Base-by-base conservation (phyloP, 2,888 invertebrate species). In the Phaedon cochleariae region DNA sequence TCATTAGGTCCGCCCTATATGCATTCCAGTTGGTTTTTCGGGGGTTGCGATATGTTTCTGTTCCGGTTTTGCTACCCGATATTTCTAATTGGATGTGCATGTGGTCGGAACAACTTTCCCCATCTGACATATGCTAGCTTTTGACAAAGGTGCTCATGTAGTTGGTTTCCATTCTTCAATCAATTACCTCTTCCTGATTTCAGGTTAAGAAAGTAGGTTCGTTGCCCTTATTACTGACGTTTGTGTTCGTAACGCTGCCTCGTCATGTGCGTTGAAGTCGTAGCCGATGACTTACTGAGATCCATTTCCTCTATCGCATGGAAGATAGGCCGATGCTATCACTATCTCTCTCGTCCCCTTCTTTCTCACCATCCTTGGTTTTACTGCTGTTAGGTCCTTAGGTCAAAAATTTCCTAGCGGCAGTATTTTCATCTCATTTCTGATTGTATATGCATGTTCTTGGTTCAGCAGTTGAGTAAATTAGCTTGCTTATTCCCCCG, bases 371-470 rank as follows among this genome's bases (percentile, higher is more conserved):
- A 26, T 18, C 31, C 29, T 10, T 12, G 29, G 6, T 49, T 18
- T 29, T 9, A 59, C 59, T 26, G 61, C 31, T 20, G 6, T 29
- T 34, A 59, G 34, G 20, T 49, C 29, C 15, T 26, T 60, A 18
- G 37, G 37, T 21, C 52, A 52, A 15, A 60, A 52, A 37, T 60
- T 60, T 2, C 1, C n/a, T 1, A 59, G 34, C 31, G 49, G 49
- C 12, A 49, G 2, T 48, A 48, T 22, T 59, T 26, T 12, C 15
- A 53, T 53, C 12, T 29, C 29, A 37, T 55, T 37, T 37, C 37
- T 41, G 21, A 41, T 20, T 15, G 18, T n/a, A 17, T 37, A 41
- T 55, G n/a, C 55, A 55, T 15, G 55, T 37, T 41, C 55, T 55
- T 20, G 20, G 55, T 20, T n/a, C 17, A 12, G 18, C n/a, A 55